phyloP scores from a whole-genome alignment of 2,113 vertebrate species.

The Salvelinus alpinus region DNA sequence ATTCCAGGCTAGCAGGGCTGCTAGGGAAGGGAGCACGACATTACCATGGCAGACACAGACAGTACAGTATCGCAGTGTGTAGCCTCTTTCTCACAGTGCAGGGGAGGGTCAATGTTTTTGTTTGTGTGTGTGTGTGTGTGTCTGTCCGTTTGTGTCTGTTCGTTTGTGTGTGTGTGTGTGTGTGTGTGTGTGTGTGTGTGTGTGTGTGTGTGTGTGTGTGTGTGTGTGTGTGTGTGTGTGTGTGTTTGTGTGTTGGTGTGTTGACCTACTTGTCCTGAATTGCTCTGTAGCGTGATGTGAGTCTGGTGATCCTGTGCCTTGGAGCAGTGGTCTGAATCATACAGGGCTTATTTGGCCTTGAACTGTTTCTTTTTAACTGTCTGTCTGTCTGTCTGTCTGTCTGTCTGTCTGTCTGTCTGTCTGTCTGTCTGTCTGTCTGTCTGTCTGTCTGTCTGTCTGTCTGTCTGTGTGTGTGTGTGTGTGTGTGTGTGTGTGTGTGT shows the following conservation, averaged over 20 bases:
- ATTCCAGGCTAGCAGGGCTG: no score
- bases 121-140: neutral
- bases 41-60: no score
- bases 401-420: no score
- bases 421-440: no score
- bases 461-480: no score
- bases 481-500: no score
- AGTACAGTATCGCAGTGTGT: no score
- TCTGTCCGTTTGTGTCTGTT: no score
- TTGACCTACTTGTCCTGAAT: neutral
- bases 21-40: no score
- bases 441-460: no score
- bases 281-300: neutral
- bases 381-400: no score
- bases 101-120: neutral
- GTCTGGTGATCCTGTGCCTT: neutral
- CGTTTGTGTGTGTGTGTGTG: neutral
- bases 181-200: neutral
- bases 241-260: neutral
- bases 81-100: no score
- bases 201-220: neutral
- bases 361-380: neutral
- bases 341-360: neutral
- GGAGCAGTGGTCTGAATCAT: neutral
- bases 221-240: neutral